These are phyloP conservation scores for Vandiemenella viatica DNA, from an alignment of 2,888 invertebrate species.

Conservation along the genomic window DNA sequence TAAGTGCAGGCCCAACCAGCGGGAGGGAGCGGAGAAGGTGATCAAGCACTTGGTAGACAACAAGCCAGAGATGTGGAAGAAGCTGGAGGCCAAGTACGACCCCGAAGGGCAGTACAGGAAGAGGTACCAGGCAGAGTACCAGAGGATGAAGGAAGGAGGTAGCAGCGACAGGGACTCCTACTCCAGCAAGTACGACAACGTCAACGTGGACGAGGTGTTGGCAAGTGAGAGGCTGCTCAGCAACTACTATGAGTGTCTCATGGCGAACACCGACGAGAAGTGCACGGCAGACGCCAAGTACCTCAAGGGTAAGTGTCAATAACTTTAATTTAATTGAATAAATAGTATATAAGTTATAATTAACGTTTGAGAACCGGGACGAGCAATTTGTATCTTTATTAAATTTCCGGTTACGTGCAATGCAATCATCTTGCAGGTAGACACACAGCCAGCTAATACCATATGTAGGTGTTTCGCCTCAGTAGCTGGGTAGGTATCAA, in stretches of 20 bases:
- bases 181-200: slow-evolving; percentile 36
- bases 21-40: slow-evolving; percentile 44
- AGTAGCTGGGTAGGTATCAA: too few relatives aligned
- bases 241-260: slow-evolving; percentile 44
- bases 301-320: slow-evolving; percentile 44
- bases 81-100: slow-evolving; percentile 52
- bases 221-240: slow-evolving; percentile 38
- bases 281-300: slow-evolving; percentile 44
- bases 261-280: slow-evolving; percentile 36
- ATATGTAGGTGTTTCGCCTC: too few relatives aligned
- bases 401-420: too few relatives aligned
- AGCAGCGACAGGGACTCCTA: too few relatives aligned
- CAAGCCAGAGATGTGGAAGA: slow-evolving; percentile 45
- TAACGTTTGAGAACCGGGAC: too few relatives aligned
- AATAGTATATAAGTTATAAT: too few relatives aligned
- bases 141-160: not conserved
- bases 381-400: too few relatives aligned
- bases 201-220: slow-evolving; percentile 42
- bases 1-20: slow-evolving; percentile 52
- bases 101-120: slow-evolving; percentile 41
- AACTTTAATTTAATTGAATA: too few relatives aligned
- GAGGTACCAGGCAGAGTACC: not conserved
- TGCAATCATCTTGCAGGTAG: too few relatives aligned
- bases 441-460: too few relatives aligned
- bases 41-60: slow-evolving; percentile 49